These are phyloP conservation scores for Bellardia pandia DNA, from an alignment of 2,888 invertebrate species.

Conservation along the genomic window DNA sequence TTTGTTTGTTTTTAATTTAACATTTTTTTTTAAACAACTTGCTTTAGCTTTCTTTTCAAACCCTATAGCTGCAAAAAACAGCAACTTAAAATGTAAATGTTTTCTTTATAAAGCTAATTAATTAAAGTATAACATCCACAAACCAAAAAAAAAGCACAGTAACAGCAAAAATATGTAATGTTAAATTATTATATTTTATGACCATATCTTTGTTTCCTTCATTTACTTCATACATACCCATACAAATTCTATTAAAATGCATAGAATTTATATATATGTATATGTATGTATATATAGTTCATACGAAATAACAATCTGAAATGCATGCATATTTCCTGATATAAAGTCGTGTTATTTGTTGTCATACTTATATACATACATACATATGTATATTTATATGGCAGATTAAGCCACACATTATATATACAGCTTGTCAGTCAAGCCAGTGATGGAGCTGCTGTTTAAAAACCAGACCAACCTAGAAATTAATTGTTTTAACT, in stretches of 20 bases:
- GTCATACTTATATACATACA: constrained; percentile 17
- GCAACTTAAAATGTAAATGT: constrained; percentile 57
- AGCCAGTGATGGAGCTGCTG: constrained; percentile 40
- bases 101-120: constrained; percentile 66
- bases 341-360: constrained; percentile 45
- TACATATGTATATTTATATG: background rate
- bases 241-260: constrained; percentile 59
- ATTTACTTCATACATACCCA: constrained; percentile 1
- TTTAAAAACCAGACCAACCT: constrained; percentile 33
- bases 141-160: constrained; percentile 18
- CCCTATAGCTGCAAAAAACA: background rate
- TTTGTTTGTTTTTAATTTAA: constrained; percentile 41
- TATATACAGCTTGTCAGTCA: constrained; percentile 45
- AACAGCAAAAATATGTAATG: constrained; percentile 59
- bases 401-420: constrained; percentile 46
- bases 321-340: constrained; percentile 58
- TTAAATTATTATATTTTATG: constrained; percentile 67
- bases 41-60: constrained; percentile 59
- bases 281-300: background rate
- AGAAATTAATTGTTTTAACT: constrained; percentile 68
- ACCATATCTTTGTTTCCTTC: constrained; percentile 53
- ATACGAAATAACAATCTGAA: background rate
- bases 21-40: constrained; percentile 47
- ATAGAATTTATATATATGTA: constrained; percentile 55
- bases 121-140: constrained; percentile 56